phyloP scores from a whole-genome alignment of 1,140 invertebrate species.

The Meloidogyne hapla region DNA sequence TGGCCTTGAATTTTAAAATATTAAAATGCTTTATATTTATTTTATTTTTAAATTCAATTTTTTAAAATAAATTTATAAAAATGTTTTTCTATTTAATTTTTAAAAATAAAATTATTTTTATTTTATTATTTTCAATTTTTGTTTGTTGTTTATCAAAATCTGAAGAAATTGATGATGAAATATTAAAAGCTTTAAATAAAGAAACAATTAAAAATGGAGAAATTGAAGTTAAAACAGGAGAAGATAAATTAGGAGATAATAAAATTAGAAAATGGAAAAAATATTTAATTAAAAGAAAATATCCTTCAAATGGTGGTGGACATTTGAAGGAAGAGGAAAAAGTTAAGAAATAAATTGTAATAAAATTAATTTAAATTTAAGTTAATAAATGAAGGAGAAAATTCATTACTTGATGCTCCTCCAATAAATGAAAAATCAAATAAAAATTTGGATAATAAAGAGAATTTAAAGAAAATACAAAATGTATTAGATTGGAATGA shows the following conservation, averaged over 20 bases:
- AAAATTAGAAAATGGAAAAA: conserved; percentile 6
- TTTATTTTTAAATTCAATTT: neutral
- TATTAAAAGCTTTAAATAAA: neutral
- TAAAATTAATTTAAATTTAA: too few relatives aligned
- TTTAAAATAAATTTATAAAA: neutral
- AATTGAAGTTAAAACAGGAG: conserved; percentile 1
- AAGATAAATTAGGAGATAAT: neutral
- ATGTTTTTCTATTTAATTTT: neutral
- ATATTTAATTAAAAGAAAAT: conserved; percentile 6
- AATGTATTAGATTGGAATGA: conserved; percentile 3
- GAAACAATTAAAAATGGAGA: conserved; percentile 14
- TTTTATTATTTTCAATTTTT: conserved; percentile 2
- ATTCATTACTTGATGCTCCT: too few relatives aligned
- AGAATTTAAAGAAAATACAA: neutral
- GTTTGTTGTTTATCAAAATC: neutral
- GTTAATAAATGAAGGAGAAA: too few relatives aligned
- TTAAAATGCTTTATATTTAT: neutral
- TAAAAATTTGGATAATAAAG: neutral
- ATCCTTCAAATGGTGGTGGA: too few relatives aligned
- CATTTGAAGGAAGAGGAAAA: neutral
- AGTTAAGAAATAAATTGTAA: too few relatives aligned
- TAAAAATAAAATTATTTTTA: neutral
- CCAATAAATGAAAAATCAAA: too few relatives aligned
- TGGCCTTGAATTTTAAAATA: neutral
- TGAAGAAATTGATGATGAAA: neutral